Evolutionary conservation across 2,888 invertebrate genomes (phyloP), one percentile per base, ranked within the genome.

Genomic region (Melinaea menophilus): DNA sequence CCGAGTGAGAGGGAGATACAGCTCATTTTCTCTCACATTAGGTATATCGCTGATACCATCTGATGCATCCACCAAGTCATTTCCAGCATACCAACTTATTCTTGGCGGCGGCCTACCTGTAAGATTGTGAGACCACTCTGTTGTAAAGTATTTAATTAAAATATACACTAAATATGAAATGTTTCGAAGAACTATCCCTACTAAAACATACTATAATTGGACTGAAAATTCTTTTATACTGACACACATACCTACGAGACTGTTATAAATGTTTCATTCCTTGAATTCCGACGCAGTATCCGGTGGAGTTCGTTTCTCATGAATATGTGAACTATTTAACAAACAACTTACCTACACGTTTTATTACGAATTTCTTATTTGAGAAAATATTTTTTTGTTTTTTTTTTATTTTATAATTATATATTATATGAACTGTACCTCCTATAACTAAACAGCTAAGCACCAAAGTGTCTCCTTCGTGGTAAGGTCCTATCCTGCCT

Each of bases 51-150:
- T 93, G 67, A 93, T 88, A 33, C 92, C 92, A 74, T 95, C 94
- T 74, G 92, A 94, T 46, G 92, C 93, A 75, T 95, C 95, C 62
- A 95, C 90, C 51, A 95, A 89, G 2, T 93, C 93, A 69, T 94
- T 93, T 69, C 95, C 95, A 65, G 94, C 94, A 92, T 95, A 95
- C 95, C 95, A 95, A 64, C 94, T 94, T 68, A 95, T 94, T 4
- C 93, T 91, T 0, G 95, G 95, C 22, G 93, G 91, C 0, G 95
- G 95, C 62, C 94, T 93, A 72, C 95, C 95, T 96, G 81, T 5
- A 71, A 71, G 48, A 1, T 22, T 13, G 2, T 34, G 3, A 33
- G 35, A n/a, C n/a, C 13, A 12, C 4, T n/a, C 11, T 34, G 33
- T 22, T 11, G n/a, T 34, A 61, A 5, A 37, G 46, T 31, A 4